Conservation (phyloP, 2,113 vertebrate species). For the Cyprinodon tularosa region DNA sequence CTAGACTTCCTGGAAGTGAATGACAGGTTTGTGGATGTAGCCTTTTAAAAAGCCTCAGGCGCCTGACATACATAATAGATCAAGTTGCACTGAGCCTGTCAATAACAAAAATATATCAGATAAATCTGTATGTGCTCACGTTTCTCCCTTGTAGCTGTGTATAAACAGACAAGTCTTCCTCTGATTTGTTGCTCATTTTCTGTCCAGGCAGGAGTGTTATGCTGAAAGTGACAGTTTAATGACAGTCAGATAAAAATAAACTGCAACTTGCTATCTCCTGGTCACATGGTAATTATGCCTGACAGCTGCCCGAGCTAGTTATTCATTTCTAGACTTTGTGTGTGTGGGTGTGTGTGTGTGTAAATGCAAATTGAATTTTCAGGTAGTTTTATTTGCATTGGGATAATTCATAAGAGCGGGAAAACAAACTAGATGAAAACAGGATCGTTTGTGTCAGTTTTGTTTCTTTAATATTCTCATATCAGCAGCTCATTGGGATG, state of each 20-base stretch:
- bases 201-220: not conserved
- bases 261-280: slow-evolving; percentile 19
- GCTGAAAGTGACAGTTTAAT: slow-evolving; percentile 19
- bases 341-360: not conserved
- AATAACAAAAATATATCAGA: slow-evolving; percentile 29
- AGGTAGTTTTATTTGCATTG: slow-evolving; percentile 23
- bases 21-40: slow-evolving; percentile 32
- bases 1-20: slow-evolving; percentile 35
- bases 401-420: not conserved
- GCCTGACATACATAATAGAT: slow-evolving; percentile 47
- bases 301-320: slow-evolving; percentile 34
- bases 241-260: not conserved
- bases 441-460: not conserved
- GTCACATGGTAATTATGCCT: slow-evolving; percentile 12
- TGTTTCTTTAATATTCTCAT: not conserved
- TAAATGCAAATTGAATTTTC: not conserved
- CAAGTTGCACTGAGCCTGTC: slow-evolving; percentile 29
- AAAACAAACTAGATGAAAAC: not conserved
- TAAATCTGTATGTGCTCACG: slow-evolving; percentile 7
- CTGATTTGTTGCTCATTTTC: not conserved
- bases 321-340: not conserved
- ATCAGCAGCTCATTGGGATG: not conserved
- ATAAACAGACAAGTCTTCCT: not conserved
- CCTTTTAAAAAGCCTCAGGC: slow-evolving; percentile 32
- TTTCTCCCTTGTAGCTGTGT: not conserved